Percentiles rank a stretch among this genome's conserved stretches.
phyloP scores from a whole-genome alignment of 2,888 invertebrate genomes.

The Hybos culiciformis region DNA sequence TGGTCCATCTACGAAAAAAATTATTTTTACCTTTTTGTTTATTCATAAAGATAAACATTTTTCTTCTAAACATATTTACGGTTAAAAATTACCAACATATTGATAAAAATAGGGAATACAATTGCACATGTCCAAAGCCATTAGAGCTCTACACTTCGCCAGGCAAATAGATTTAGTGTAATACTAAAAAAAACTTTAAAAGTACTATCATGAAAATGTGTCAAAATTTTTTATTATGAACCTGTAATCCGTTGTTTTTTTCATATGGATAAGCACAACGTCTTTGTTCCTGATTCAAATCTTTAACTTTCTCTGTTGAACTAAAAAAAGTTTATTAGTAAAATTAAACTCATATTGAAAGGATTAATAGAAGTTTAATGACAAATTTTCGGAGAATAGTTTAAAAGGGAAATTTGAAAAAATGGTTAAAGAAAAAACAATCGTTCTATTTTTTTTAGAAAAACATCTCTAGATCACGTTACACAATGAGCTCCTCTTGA shows the following conservation, averaged over 20 bases:
- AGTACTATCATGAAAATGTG: not conserved
- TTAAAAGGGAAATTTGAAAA: too few species aligned
- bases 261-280: conserved; percentile 41
- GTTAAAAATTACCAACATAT: conserved; percentile 21
- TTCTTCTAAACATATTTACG: not conserved
- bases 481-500: too few species aligned
- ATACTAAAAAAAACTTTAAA: conserved; percentile 17
- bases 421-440: too few species aligned
- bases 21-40: not conserved
- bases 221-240: conserved; percentile 13
- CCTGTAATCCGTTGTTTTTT: conserved; percentile 32
- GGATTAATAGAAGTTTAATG: too few species aligned
- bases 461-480: too few species aligned
- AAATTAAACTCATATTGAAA: too few species aligned
- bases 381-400: too few species aligned
- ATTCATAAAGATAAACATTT: not conserved
- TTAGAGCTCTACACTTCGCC: conserved; percentile 37
- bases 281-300: conserved; percentile 36
- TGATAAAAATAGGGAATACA: conserved; percentile 44
- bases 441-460: too few species aligned
- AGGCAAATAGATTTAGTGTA: conserved; percentile 30
- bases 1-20: conserved; percentile 19
- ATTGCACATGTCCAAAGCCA: conserved; percentile 40
- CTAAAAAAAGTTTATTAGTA: too few species aligned
- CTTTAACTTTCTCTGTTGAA: conserved; percentile 28